Evolutionary conservation across 2,797 vertebrate species (phyloP).

Genomic region (Setipinna tenuifilis): DNA sequence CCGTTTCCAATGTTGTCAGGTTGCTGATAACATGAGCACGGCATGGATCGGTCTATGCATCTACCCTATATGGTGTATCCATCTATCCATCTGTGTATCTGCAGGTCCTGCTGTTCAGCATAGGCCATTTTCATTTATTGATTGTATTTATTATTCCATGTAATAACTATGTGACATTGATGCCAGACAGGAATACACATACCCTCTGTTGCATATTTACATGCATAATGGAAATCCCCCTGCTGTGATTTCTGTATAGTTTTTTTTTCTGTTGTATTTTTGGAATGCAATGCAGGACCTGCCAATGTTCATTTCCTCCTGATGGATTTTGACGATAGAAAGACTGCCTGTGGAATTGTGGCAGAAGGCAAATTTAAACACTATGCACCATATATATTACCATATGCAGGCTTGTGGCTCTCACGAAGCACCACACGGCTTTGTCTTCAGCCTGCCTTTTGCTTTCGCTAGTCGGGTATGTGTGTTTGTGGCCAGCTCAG

Average conservation of each 20-base stretch:
- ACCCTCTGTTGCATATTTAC: not conserved
- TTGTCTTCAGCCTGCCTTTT: not conserved
- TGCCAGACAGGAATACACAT: not conserved
- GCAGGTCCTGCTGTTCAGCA: not conserved
- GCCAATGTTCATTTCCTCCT: conserved; percentile 28
- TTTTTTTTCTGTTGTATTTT: not conserved
- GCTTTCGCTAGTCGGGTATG: conserved; percentile 4
- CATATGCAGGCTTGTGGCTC: conserved; percentile 37
- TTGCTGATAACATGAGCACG: too few species aligned
- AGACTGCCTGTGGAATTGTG: conserved; percentile 21
- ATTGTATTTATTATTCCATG: not conserved
- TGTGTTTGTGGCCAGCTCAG: not conserved
- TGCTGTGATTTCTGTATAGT: not conserved
- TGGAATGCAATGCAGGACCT: not conserved
- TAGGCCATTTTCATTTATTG: not conserved
- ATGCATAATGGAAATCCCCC: not conserved
- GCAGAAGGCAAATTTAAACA: conserved; percentile 40
- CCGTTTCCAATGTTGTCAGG: too few species aligned
- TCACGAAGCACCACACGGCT: conserved; percentile 26
- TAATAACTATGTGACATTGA: not conserved
- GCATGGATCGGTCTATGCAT: too few species aligned
- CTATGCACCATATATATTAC: too few species aligned
- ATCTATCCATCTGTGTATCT: not conserved
- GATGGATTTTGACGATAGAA: conserved; percentile 21
- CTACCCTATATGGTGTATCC: too few species aligned